A percentile compares a stretch with the other conserved stretches of the same genome.
Evolutionary conservation across 1,140 invertebrate species (phyloP).

Genomic region (Zaprionus nigranus): DNA sequence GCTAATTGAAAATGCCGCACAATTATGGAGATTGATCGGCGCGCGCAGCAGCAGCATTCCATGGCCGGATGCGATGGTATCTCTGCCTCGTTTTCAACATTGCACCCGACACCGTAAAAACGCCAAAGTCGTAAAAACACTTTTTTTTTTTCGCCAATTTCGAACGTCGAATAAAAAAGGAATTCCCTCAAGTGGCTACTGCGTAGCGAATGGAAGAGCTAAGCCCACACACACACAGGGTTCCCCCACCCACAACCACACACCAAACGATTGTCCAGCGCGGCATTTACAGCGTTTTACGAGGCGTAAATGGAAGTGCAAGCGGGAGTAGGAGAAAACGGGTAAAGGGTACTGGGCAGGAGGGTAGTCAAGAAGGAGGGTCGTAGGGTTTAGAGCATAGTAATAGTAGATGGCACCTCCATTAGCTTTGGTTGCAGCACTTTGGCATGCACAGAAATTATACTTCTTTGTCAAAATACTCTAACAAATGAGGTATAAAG

Average conservation of each 20-base stretch:
- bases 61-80: conserved; percentile 2
- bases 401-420: conserved; percentile 51
- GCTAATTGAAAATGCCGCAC: conserved; percentile 65
- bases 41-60: conserved; percentile 5
- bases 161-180: conserved; percentile 14
- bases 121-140: conserved; percentile 49
- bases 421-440: conserved; percentile 49
- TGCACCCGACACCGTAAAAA: conserved; percentile 31
- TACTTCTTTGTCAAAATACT: conserved; percentile 9
- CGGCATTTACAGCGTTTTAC: conserved; percentile 61
- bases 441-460: conserved; percentile 17
- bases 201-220: conserved; percentile 44
- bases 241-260: no score
- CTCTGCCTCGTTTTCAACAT: conserved; percentile 5
- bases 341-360: background rate
- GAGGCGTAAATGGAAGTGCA: conserved; percentile 28
- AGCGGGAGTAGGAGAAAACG: background rate
- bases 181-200: conserved; percentile 53
- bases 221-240: conserved; percentile 38
- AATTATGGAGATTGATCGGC: conserved; percentile 70
- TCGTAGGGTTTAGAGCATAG: background rate
- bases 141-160: conserved; percentile 43
- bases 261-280: conserved; percentile 30
- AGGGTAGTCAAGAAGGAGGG: background rate
- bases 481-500: background rate